Conservation (phyloP, 1,140 invertebrate genomes). For the Euura saliciscinereae region DNA sequence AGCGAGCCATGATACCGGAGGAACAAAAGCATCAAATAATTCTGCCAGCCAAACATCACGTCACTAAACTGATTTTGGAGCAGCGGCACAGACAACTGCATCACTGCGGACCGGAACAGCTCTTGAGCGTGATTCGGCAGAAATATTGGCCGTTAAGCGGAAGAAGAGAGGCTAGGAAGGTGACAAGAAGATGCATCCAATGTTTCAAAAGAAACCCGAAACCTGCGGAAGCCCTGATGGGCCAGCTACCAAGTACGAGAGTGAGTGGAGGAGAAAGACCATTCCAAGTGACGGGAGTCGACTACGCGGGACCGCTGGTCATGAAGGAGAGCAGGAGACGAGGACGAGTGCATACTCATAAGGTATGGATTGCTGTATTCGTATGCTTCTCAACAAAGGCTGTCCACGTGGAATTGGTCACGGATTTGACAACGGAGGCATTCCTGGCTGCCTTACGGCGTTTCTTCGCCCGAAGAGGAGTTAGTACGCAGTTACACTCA, state of each 20-base stretch:
- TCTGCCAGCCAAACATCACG: slow-evolving; percentile 19
- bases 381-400: slow-evolving; percentile 29
- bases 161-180: too few relatives aligned
- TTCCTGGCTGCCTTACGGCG: slow-evolving; percentile 19
- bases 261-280: slow-evolving; percentile 31
- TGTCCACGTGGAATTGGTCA: slow-evolving; percentile 29
- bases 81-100: slow-evolving; percentile 35
- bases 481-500: slow-evolving; percentile 13
- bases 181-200: too few relatives aligned
- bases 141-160: slow-evolving; percentile 35
- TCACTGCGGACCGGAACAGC: slow-evolving; percentile 41
- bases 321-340: slow-evolving; percentile 26
- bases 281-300: slow-evolving; percentile 46
- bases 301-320: slow-evolving; percentile 50
- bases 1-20: slow-evolving; percentile 14
- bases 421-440: slow-evolving; percentile 25
- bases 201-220: slow-evolving; percentile 31
- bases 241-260: slow-evolving; percentile 31
- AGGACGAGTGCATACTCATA: slow-evolving; percentile 26
- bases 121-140: slow-evolving; percentile 27
- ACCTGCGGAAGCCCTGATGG: slow-evolving; percentile 36
- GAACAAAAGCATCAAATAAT: slow-evolving; percentile 27
- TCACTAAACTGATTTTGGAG: slow-evolving; percentile 34
- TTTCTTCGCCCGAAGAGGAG: slow-evolving; percentile 22
- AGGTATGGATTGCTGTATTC: slow-evolving; percentile 34